These are phyloP conservation scores for Elmis aenea DNA, from an alignment of 2,888 invertebrate genomes.

Conservation along the genomic window DNA sequence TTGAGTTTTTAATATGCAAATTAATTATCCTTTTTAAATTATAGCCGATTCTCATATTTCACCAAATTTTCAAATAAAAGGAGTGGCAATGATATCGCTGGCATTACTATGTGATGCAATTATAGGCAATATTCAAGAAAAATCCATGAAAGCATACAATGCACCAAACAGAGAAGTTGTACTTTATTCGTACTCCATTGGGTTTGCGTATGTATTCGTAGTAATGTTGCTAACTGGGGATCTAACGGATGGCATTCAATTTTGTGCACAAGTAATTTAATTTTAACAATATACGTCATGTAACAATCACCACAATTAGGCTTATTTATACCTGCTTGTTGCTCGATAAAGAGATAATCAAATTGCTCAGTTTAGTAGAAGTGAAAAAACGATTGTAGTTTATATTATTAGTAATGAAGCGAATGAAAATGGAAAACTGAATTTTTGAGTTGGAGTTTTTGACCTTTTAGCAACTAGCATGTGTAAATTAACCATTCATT, in stretches of 20 bases:
- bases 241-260: conserved; percentile 66
- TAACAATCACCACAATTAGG: too few species aligned
- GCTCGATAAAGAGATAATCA: too few species aligned
- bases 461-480: too few species aligned
- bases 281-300: conserved; percentile 3
- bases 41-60: conserved; percentile 68
- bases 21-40: too few species aligned
- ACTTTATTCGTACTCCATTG: conserved; percentile 86
- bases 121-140: conserved; percentile 96
- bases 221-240: conserved; percentile 71
- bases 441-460: too few species aligned
- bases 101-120: conserved; percentile 91
- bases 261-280: conserved; percentile 66
- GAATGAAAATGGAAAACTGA: too few species aligned
- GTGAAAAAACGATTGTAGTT: too few species aligned
- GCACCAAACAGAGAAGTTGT: conserved; percentile 90
- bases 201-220: conserved; percentile 72
- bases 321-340: too few species aligned
- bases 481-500: too few species aligned
- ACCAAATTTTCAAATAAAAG: conserved; percentile 66
- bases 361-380: too few species aligned
- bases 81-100: conserved; percentile 71
- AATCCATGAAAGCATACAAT: conserved; percentile 79
- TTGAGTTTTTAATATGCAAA: too few species aligned
- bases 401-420: too few species aligned